These are phyloP conservation scores for Diadema setosum DNA, from an alignment of 35 echinoderm and acorn worm genomes.

Conservation along the genomic window DNA sequence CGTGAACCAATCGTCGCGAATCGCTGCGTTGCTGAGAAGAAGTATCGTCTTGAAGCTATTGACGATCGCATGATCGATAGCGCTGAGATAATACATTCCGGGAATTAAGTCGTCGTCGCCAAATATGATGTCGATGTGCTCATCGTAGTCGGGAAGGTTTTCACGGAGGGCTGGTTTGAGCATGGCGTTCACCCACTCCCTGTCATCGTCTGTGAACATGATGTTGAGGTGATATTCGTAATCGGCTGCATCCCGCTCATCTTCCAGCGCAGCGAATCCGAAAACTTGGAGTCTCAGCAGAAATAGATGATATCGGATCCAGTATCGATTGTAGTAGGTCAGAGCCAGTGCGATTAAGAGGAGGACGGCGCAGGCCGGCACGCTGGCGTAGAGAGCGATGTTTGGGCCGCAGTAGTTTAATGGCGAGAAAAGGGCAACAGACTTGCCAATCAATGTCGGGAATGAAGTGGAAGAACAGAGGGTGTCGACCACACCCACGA, in stretches of 20 bases:
- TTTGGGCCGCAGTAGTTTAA: neutral
- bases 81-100: neutral
- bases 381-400: neutral
- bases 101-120: neutral
- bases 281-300: neutral
- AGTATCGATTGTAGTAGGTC: neutral
- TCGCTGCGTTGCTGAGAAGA: neutral
- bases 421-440: neutral
- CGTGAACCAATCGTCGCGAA: neutral
- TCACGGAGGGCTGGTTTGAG: neutral
- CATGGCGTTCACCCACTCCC: neutral
- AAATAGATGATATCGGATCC: neutral
- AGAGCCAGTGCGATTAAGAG: neutral
- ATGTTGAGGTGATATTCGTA: neutral
- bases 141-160: neutral
- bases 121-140: neutral
- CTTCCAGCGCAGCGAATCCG: neutral
- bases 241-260: neutral
- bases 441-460: neutral
- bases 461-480: neutral
- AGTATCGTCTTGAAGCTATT: neutral
- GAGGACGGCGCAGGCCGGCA: neutral
- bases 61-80: neutral
- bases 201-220: neutral
- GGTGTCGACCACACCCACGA: neutral